Conservation (phyloP, 2,888 invertebrate species). For the Diadegma fenestrale region DNA sequence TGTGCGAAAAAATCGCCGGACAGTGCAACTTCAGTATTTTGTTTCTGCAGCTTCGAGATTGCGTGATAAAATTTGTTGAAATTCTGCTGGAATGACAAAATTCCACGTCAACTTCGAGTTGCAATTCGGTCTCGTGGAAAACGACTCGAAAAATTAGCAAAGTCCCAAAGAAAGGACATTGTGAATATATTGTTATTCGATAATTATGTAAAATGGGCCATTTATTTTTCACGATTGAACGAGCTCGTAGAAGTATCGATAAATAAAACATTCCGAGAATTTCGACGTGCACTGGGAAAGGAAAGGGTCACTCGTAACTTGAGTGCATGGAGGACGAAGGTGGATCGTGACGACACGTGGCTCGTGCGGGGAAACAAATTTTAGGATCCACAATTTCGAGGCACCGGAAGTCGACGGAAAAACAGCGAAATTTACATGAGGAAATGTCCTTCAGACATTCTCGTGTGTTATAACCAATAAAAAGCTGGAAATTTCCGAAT, state of each 20-base stretch:
- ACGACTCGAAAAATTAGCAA: slow-evolving; percentile 28
- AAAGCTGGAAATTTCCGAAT: not conserved
- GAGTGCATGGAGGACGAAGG: not conserved
- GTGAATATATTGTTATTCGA: slow-evolving; percentile 43
- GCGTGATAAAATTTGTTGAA: too few species aligned
- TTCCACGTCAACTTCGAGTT: too few species aligned
- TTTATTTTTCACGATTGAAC: slow-evolving; percentile 35
- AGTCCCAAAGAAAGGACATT: not conserved
- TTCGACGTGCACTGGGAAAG: not conserved
- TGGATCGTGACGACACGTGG: slow-evolving; percentile 46
- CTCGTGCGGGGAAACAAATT: slow-evolving; percentile 23
- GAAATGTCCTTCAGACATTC: slow-evolving; percentile 17
- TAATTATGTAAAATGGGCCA: slow-evolving; percentile 40
- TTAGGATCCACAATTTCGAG: slow-evolving; percentile 16
- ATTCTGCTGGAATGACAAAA: too few species aligned
- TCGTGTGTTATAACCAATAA: not conserved
- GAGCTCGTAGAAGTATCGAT: slow-evolving; percentile 23
- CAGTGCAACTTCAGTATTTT: not conserved
- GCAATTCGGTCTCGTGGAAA: not conserved
- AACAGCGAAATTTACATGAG: slow-evolving; percentile 29
- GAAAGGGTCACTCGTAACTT: not conserved
- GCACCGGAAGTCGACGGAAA: slow-evolving; percentile 21
- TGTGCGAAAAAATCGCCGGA: not conserved
- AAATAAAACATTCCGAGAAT: slow-evolving; percentile 42
- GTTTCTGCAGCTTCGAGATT: not conserved